Evolutionary conservation across 92 coral and sea anemone genomes (phyloP).

Genomic region (Phenganax subtilis): DNA sequence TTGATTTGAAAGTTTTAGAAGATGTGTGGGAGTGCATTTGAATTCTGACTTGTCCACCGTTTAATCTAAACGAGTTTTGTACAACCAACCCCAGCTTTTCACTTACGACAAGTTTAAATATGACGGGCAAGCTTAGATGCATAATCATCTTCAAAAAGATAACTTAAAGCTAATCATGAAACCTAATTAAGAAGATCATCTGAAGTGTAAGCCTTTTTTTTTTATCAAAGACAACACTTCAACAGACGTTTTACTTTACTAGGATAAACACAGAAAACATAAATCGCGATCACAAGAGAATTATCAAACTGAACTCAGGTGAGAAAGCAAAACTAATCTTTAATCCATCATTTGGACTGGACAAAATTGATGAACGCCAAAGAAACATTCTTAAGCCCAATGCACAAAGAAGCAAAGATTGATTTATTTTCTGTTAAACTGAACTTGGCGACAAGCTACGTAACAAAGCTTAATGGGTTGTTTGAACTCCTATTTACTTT

Average conservation of each 20-base stretch:
- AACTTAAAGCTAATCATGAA: no score
- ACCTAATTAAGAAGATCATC: no score
- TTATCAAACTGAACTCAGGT: constrained; percentile 11
- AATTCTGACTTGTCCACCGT: no score
- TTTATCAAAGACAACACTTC: not conserved
- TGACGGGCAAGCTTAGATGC: no score
- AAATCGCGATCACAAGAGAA: constrained; percentile 11
- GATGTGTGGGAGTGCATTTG: no score
- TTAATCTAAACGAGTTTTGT: no score
- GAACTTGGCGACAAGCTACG: not conserved
- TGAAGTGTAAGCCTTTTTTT: not conserved
- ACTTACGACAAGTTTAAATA: no score
- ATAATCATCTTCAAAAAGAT: no score
- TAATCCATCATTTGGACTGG: not conserved
- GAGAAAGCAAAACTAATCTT: not conserved
- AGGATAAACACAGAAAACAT: constrained; percentile 37
- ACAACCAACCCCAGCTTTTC: no score
- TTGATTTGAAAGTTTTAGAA: no score
- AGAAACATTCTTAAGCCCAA: not conserved
- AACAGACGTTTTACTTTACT: not conserved
- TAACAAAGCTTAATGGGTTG: not conserved
- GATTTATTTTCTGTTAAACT: no score
- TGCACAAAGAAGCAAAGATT: not conserved
- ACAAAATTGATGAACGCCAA: no score
- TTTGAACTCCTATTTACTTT: not conserved